Evolutionary conservation across 1,140 invertebrate genomes (phyloP), one percentile per base, ranked within the genome.

Genomic region (Drosophila bocki): DNA sequence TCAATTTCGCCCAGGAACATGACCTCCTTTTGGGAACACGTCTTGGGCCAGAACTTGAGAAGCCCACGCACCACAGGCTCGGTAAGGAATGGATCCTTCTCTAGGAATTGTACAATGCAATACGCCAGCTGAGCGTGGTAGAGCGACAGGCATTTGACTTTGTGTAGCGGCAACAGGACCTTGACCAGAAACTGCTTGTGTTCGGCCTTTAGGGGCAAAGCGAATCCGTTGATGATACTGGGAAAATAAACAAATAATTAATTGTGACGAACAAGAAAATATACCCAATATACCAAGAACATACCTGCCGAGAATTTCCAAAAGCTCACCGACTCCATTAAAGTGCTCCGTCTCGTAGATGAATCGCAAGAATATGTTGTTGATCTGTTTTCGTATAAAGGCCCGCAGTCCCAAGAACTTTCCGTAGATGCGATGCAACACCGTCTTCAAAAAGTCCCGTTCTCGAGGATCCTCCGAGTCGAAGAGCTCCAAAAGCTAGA

Each of bases 311-410:
- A 99, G 95, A 93, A 99, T 99, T 96, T 99, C 99, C 91, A 99
- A 95, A 90, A 99, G 95, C 94, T 99, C 99, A 74, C 98, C 98
- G 75, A 99, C 98, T 78, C 99, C 99, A 94, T 99, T 99, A 93
- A 99, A 99, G 93, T 99, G 98, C 95, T 99, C 99, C 78, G 99
- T 99, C 95, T 99, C 99, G 94, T 99, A 99, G 83, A 99, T 98
- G 95, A 99, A 99, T 95, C 98, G 97, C 92, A 93, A 94, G 93
- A 98, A 99, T 94, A 99, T 99, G 95, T 99, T 99, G 94, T 99
- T 99, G 92, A 99, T 99, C 95, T 99, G 99, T 96, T 99, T 99
- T 93, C 99, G 96, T 94, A 99, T 99, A 94, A 99, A 99, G 91
- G 99, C 98, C 94, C 99, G 95, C 88, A 99, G 95, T 63, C 98